Evolutionary conservation across 1,140 invertebrate genomes (phyloP), one percentile per base, ranked within the genome.

Genomic region (Dufourea novaeangliae): DNA sequence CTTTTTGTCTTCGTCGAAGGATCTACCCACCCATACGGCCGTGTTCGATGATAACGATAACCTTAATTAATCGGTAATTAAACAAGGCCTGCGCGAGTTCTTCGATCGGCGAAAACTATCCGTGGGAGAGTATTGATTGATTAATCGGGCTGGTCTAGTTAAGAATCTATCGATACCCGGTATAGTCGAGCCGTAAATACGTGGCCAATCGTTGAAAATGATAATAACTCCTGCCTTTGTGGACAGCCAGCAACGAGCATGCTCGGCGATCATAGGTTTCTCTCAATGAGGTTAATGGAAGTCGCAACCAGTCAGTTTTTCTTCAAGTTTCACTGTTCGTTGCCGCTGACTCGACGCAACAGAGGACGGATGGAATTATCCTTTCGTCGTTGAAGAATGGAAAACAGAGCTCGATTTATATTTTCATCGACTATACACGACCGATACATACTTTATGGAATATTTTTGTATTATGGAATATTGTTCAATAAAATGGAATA

Each of bases 271-370:
- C 75, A 50, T 66, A 52, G 61, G 67, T 84, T 83, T 79, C 82
- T 84, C 82, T 34, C 25, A 84, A 84, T 39, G 70, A 84, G 82
- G 82, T 84, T 68, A 84, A 84, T 83, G 27, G 34, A 46, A 84
- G 54, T 79, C 81, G 54, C 27, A 57, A 46, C 59, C 10, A 71
- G 70, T 75, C 64, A 50, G 81, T 83, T 83, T 84, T 84, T 79
- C 81, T 74, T 37, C 17, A 20, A 54, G 66, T 84, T 79, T 79
- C 76, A 70, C 76, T 72, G 39, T 54, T 12, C 41, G 29, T n/a
- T 50, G 39, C 39, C 17, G 37, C 63, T 3, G 5, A 25, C 37
- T 7, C 44, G 14, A 68, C 3, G 25, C 12, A 11, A 22, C n/a
- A n/a, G 22, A 14, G n/a, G 37, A 44, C 27, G 10, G 37, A 25